Conservation (phyloP, 2,113 vertebrate species). For the Cardinalis cardinalis region DNA sequence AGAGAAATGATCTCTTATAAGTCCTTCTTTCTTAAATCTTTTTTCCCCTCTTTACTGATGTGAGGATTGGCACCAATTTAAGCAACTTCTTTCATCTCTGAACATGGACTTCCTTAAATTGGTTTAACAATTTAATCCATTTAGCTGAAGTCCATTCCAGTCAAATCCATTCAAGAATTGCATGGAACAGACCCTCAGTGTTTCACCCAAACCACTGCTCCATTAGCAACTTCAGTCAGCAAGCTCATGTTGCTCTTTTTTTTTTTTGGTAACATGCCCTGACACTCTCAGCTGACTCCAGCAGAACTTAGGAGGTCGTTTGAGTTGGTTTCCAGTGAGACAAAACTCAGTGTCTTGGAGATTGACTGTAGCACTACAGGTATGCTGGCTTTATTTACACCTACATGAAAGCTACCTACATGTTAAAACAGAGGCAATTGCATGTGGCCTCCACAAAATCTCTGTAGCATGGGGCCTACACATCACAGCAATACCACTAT, state of each 20-base stretch:
- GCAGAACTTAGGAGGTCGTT: not conserved
- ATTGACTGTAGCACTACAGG: not conserved
- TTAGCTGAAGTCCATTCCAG: conserved; percentile 43
- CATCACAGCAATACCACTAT: not conserved
- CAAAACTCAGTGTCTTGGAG: not conserved
- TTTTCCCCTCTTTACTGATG: conserved; percentile 25
- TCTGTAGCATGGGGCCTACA: not conserved
- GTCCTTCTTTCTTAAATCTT: conserved; percentile 45
- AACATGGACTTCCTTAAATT: conserved; percentile 37
- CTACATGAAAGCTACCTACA: not conserved
- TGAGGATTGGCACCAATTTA: conserved; percentile 56
- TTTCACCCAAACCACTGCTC: conserved; percentile 18
- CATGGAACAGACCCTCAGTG: conserved; percentile 46
- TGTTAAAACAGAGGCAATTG: not conserved
- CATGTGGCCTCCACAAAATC: not conserved
- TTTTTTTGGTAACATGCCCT: not conserved
- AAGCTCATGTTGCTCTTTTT: not conserved
- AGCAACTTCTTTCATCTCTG: conserved; percentile 34
- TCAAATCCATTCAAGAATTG: conserved; percentile 43
- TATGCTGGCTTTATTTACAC: not conserved
- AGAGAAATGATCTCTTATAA: conserved; percentile 40
- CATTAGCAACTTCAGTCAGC: not conserved
- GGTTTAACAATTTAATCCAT: conserved; percentile 60
- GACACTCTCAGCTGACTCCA: not conserved
- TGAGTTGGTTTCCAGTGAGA: not conserved